Evolutionary conservation across 2,113 vertebrate species (phyloP).

Genomic region (Piaya cayana): DNA sequence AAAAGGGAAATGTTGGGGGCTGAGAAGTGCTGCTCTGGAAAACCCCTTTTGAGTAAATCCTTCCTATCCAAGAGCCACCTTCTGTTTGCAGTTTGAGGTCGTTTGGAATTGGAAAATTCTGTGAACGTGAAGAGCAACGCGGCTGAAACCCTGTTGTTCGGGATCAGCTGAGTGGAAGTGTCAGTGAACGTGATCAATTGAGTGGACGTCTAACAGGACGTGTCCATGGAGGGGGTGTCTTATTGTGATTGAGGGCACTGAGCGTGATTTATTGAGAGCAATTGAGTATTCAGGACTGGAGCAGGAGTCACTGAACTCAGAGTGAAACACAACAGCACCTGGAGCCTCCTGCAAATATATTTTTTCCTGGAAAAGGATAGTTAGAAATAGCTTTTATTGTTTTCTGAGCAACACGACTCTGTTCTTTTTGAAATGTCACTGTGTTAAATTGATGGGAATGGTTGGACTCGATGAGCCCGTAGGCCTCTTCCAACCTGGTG

Average conservation of each 20-base stretch:
- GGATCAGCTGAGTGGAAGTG: background rate
- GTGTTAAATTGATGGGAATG: no score
- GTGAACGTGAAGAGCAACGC: background rate
- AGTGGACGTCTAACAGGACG: background rate
- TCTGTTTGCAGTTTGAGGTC: background rate
- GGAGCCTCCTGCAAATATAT: background rate
- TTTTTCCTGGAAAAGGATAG: background rate
- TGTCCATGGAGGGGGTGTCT: background rate
- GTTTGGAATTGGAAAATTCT: background rate
- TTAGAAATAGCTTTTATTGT: background rate
- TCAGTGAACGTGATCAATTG: background rate
- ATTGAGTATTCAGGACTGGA: slow-evolving; percentile 6
- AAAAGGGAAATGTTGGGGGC: background rate
- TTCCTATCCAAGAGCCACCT: background rate
- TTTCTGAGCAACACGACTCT: background rate
- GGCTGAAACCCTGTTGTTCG: background rate
- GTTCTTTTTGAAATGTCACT: background rate
- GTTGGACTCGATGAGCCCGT: no score
- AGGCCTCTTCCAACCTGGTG: no score
- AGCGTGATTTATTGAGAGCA: slow-evolving; percentile 30
- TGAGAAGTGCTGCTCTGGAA: background rate
- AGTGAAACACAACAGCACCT: slow-evolving; percentile 43
- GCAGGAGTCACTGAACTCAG: background rate
- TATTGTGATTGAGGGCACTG: background rate
- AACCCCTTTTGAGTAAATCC: background rate